Evolutionary conservation across 2,888 invertebrate genomes (phyloP).

Genomic region (Brachyopa scutellaris): DNA sequence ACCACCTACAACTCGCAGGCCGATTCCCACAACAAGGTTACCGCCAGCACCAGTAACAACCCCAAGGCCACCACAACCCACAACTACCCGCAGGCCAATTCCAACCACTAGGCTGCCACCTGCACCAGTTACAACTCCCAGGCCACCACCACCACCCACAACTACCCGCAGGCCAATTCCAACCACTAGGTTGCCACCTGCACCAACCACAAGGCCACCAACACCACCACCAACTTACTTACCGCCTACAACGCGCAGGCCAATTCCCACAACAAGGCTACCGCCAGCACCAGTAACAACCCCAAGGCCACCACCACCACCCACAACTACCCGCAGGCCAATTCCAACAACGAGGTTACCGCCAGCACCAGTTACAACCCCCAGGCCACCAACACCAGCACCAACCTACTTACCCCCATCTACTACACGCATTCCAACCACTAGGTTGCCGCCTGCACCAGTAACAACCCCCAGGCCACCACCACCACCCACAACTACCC

Average conservation of each 20-base stretch:
- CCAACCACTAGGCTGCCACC: constrained; percentile 17
- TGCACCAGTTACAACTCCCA: constrained; percentile 23
- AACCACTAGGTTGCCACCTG: constrained; percentile 3
- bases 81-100: too few species aligned
- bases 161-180: too few species aligned
- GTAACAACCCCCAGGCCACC: too few species aligned
- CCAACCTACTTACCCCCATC: not conserved
- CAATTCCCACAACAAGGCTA: constrained; percentile 2
- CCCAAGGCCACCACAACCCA: constrained; percentile 11
- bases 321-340: constrained; percentile 42
- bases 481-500: too few species aligned
- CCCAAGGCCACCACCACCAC: not conserved
- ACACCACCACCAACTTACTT: constrained; percentile 8
- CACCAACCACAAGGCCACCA: constrained; percentile 30
- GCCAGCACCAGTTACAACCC: constrained; percentile 67
- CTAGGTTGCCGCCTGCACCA: not conserved
- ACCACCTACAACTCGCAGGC: constrained; percentile 19
- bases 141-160: constrained; percentile 20
- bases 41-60: constrained; percentile 5
- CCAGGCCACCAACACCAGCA: constrained; percentile 18
- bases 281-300: constrained; percentile 24
- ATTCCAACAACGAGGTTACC: constrained; percentile 6
- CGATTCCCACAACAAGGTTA: constrained; percentile 19
- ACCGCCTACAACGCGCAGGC: not conserved
- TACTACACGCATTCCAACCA: constrained; percentile 41